Evolutionary conservation across 2,888 invertebrate genomes (phyloP), one percentile per base, ranked within the genome.

Genomic region (Cheilosia vulpina): DNA sequence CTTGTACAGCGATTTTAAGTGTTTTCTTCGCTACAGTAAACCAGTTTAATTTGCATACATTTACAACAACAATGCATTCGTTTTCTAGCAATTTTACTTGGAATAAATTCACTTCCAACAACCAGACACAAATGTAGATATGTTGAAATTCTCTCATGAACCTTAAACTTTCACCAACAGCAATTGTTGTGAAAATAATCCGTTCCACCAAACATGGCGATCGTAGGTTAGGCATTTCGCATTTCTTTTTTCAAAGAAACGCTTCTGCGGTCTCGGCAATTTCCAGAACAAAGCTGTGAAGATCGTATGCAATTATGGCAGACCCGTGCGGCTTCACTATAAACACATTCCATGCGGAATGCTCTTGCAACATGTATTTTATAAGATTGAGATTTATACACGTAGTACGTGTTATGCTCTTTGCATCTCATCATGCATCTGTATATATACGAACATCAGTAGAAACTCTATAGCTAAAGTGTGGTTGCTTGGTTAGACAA

Each of bases 251-350:
- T 31, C 24, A 60, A 41, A 50, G 57, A 43, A 41, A 27, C 3
- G 21, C 47, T 76, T 50, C 50, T 52, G 31, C n/a, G 66, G 58
- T 76, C 58, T 41, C n/a, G 66, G 17, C 76, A 60, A 76, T 66
- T 66, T 75, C 31, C 76, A 76, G 76, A 76, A 76, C 76, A 76
- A 76, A 76, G 77, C 77, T 77, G 77, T 69, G 68, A 77, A 77
- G 38, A 45, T 53, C 11, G 43, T 27, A 45, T 47, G 38, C 60
- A 52, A 41, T 50, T 19, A 34, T 24, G 45, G 45, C 21, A 52
- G 43, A 17, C 60, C 27, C 43, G 60, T 69, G 68, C 55, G 45
- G 77, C 68, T 38, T 55, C 62, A 55, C 43, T 50, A 38, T 38
- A 66, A 47, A 76, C 65, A 58, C 24, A 76, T 76, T 58, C 58